Conservation (phyloP, 2,797 vertebrate species). For the Australoheros facetus region DNA sequence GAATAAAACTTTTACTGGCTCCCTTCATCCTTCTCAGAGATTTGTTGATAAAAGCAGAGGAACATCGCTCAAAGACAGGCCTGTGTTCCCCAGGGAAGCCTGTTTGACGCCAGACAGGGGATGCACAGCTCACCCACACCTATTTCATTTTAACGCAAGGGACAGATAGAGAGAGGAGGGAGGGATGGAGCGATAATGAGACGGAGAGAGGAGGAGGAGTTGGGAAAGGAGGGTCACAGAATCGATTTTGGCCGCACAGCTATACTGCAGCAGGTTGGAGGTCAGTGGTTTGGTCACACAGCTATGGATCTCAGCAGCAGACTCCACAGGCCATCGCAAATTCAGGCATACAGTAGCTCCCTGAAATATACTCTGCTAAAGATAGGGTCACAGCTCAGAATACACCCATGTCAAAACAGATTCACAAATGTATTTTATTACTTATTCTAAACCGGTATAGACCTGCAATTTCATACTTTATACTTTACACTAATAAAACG, state of each 20-base stretch:
- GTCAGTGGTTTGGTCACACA: slow-evolving; percentile 63
- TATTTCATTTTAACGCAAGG: slow-evolving; percentile 57
- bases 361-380: slow-evolving; percentile 24
- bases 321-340: slow-evolving; percentile 42
- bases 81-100: slow-evolving; percentile 41
- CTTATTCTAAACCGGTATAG: slow-evolving; percentile 31
- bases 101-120: slow-evolving; percentile 53
- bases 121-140: slow-evolving; percentile 48
- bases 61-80: slow-evolving; percentile 58
- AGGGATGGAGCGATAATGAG: slow-evolving; percentile 51
- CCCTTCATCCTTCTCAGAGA: slow-evolving; percentile 28
- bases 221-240: slow-evolving; percentile 32
- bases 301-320: slow-evolving; percentile 57
- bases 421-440: slow-evolving; percentile 47
- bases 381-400: slow-evolving; percentile 28
- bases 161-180: slow-evolving; percentile 20
- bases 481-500: slow-evolving; percentile 10
- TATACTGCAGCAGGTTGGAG: slow-evolving; percentile 62
- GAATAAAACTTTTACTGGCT: slow-evolving; percentile 32
- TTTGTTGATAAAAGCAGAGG: slow-evolving; percentile 60
- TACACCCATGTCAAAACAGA: slow-evolving; percentile 18
- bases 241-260: slow-evolving; percentile 68
- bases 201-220: slow-evolving; percentile 16
- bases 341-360: slow-evolving; percentile 35
- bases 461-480: slow-evolving; percentile 5